Evolutionary conservation across 2,888 invertebrate species (phyloP), one percentile per base, ranked within the genome.

Genomic region (Taphrorychus bicolor): DNA sequence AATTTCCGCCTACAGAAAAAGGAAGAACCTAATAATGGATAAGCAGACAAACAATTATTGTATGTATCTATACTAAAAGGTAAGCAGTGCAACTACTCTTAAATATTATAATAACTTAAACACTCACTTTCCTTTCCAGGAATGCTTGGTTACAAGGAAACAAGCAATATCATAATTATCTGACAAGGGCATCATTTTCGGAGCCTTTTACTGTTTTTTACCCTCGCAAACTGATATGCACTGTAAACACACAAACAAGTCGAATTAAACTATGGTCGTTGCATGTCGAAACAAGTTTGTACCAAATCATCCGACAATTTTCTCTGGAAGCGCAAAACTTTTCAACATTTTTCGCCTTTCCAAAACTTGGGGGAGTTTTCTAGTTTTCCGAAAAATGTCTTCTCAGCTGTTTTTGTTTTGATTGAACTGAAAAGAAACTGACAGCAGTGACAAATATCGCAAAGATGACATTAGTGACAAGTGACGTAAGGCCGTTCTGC

Each of bases 41-140:
- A n/a, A n/a, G n/a, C n/a, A n/a, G n/a, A n/a, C n/a, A n/a, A n/a
- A n/a, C n/a, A n/a, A n/a, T n/a, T n/a, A n/a, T n/a, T n/a, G n/a
- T n/a, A n/a, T n/a, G n/a, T n/a, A n/a, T n/a, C n/a, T n/a, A n/a
- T n/a, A n/a, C n/a, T n/a, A n/a, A n/a, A n/a, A n/a, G n/a, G n/a
- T n/a, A n/a, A n/a, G n/a, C n/a, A 9, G 32, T 32, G n/a, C n/a
- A n/a, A n/a, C n/a, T n/a, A n/a, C n/a, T n/a, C n/a, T n/a, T n/a
- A n/a, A n/a, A n/a, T n/a, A n/a, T n/a, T n/a, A n/a, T n/a, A n/a
- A n/a, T n/a, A n/a, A n/a, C n/a, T n/a, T n/a, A n/a, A n/a, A n/a
- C n/a, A 83, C 89, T 86, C 84, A 93, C 92, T 95, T 98, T 82
- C 98, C 99, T 83, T 97, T 98, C 98, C 98, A 99, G 16, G 94